Base-by-base conservation (phyloP, 2,113 vertebrate species). In the Leptocoma aspasia region DNA sequence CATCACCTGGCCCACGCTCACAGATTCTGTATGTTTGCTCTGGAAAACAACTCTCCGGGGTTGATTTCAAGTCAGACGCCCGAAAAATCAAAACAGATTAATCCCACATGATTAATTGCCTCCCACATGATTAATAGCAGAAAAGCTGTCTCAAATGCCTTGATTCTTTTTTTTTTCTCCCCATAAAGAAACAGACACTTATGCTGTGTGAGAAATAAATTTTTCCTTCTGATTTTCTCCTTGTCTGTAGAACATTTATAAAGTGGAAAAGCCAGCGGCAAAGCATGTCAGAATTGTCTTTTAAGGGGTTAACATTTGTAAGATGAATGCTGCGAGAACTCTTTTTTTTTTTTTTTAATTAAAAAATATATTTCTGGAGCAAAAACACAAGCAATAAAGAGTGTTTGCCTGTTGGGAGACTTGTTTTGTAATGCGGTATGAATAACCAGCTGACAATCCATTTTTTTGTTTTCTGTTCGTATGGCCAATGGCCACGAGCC, bases 341-440 rank as follows among this genome's bases (percentile, higher is more conserved):
- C 73, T 53, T 30, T 68, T 28, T 87, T 86, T 78, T 81, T 86
- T 93, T 89, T 94, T 95, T 95, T 95, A 95, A 97, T 96, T 96
- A 96, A 97, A 97, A 97, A 97, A 91, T 96, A 96, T 90, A 95
- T 95, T 97, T 97, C 94, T 96, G 90, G 95, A 97, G 95, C 89
- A 89, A 93, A 96, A 90, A 23, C 77, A 97, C 86, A 94, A 96
- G 96, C 96, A 97, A 96, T 96, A 96, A 95, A 96, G 93, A 95
- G 79, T 49, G 92, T 93, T 96, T 96, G 96, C 88, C 97, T 97
- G 94, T 96, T 97, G 96, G 97, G 96, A 97, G 93, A n/a, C 96
- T 97, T 96, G 96, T 97, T 97, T 97, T 97, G 96, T 97, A 94
- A 96, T 89, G 95, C 11, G 1, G 95, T 94, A 96, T 97, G 96